A percentile compares a stretch with the other conserved stretches of the same genome.
These are phyloP conservation scores for Pecten maximus DNA, from an alignment of 2,888 invertebrate genomes.

Conservation along the genomic window DNA sequence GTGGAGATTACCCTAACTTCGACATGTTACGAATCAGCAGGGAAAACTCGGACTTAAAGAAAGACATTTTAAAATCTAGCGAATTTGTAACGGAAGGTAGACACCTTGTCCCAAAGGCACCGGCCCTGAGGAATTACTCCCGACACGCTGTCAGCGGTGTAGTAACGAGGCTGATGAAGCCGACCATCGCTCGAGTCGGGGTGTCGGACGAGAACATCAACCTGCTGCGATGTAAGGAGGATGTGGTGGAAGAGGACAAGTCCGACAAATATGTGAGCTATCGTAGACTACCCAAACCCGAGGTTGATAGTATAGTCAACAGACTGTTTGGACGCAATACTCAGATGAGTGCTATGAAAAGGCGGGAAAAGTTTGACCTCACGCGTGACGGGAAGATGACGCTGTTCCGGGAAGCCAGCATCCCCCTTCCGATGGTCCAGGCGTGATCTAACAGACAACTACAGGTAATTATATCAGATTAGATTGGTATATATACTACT, in stretches of 20 bases:
- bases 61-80: conserved; percentile 59
- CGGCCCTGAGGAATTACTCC: conserved; percentile 63
- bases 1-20: conserved; percentile 68
- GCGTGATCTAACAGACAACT: neutral
- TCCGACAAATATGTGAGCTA: conserved; percentile 64
- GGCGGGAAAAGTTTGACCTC: neutral
- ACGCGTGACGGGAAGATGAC: neutral
- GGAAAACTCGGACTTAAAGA: conserved; percentile 63
- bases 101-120: conserved; percentile 63
- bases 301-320: conserved; percentile 59
- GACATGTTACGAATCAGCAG: conserved; percentile 66
- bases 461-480: neutral
- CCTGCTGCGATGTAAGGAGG: conserved; percentile 49
- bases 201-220: conserved; percentile 51
- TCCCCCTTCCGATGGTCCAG: conserved; percentile 11
- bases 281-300: conserved; percentile 61
- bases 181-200: conserved; percentile 55
- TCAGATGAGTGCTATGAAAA: conserved; percentile 62
- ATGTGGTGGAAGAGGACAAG: conserved; percentile 59
- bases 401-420: neutral
- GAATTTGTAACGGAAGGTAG: conserved; percentile 54
- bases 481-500: no score
- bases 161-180: conserved; percentile 58
- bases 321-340: conserved; percentile 64
- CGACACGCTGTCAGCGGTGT: conserved; percentile 58